phyloP scores from a whole-genome alignment of 2,797 vertebrate species.

The Channa striata region DNA sequence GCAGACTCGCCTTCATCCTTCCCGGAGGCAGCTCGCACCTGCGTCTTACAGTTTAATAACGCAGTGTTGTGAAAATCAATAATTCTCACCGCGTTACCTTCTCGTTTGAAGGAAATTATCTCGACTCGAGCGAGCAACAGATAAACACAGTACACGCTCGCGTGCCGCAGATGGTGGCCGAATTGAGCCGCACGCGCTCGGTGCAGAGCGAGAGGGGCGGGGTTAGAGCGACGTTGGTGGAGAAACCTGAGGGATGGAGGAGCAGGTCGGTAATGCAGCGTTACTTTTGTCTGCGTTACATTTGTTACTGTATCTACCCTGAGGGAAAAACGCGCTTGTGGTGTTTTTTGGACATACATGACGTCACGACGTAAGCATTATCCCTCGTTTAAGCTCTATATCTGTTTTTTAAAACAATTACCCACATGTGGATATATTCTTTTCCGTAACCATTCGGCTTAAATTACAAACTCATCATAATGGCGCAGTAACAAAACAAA shows the following conservation, averaged over 20 bases:
- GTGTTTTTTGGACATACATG: too few relatives aligned
- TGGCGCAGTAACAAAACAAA: too few relatives aligned
- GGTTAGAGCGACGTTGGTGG: constrained; percentile 30
- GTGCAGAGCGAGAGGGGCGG: constrained; percentile 59
- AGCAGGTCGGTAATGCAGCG: too few relatives aligned
- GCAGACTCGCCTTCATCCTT: not conserved
- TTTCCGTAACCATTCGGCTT: too few relatives aligned
- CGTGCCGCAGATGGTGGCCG: constrained; percentile 42
- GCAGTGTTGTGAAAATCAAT: not conserved
- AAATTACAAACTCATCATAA: too few relatives aligned
- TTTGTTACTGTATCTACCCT: too few relatives aligned
- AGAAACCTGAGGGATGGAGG: not conserved
- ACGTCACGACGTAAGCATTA: too few relatives aligned
- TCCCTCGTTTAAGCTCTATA: not conserved
- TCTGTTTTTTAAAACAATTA: too few relatives aligned
- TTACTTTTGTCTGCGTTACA: too few relatives aligned
- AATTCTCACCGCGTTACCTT: not conserved
- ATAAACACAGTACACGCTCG: not conserved
- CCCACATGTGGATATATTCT: too few relatives aligned
- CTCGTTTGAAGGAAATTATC: not conserved
- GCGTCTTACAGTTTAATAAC: not conserved
- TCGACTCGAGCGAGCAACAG: not conserved
- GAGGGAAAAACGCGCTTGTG: not conserved
- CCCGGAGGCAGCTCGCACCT: constrained; percentile 9
- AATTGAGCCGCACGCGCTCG: constrained; percentile 45